Evolutionary conservation across 2,113 vertebrate genomes (phyloP), one percentile per base, ranked within the genome.

Genomic region (Xiphias gladius): DNA sequence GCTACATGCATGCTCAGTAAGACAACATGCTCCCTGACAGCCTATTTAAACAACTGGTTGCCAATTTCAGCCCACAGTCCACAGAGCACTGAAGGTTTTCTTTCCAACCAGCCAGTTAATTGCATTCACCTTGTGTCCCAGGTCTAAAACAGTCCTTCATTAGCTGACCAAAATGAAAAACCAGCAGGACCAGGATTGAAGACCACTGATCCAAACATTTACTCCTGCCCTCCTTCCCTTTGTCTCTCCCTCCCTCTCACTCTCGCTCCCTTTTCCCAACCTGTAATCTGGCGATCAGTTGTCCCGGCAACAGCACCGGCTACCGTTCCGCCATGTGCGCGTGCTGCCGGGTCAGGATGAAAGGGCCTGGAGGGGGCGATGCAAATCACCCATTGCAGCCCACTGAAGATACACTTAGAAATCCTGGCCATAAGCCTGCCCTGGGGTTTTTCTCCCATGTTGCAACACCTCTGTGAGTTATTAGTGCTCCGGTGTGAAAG

Each of bases 251-350:
- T 37, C 39, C 68, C 76, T 35, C 28, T 30, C 64, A 24, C 9
- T 9, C 13, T 19, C 19, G 37, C 54, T 11, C 46, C 41, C 24
- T 37, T 73, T 76, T 80, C 85, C 75, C 61, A 83, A 81, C 79
- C 89, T 80, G 82, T 90, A 90, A 88, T 93, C 89, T 78, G 74
- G 79, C 11, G 85, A 91, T 93, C 85, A 85, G 90, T 92, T 93
- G 90, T 93, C 89, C 85, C 43, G 89, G 90, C 87, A 93, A 91
- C 92, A 80, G 91, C 76, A 2, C 66, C 14, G 65, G 86, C 88
- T 84, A 79, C 82, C 59, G 76, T 75, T 80, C 37, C 54, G 35
- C 75, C 85, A 87, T 54, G 64, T 84, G 87, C 57, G 10, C 81
- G 54, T 67, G 57, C 76, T 78, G 80, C 80, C 78, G 35, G 90